Evolutionary conservation across 2,888 invertebrate genomes (phyloP), one percentile per base, ranked within the genome.

Genomic region (Ptilodon capucinus): DNA sequence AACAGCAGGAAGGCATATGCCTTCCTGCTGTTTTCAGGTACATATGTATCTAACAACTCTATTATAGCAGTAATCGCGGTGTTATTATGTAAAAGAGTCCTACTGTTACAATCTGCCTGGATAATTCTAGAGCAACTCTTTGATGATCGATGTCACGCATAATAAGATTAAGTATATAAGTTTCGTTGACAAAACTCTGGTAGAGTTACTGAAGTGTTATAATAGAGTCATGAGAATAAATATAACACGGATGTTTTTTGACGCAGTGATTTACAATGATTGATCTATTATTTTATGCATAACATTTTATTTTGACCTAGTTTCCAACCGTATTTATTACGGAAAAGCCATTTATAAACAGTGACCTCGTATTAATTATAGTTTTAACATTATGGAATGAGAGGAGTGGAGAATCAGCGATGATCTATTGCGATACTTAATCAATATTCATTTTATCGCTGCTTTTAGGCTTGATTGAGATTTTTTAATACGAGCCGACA

Each of bases 391-490:
- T 18, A 55, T 41, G 14, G 8, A n/a, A 45, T 40, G 45, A 49
- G 50, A 41, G 48, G 39, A 47, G 44, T 42, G 21, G 46, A 40
- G 61, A 58, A 68, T 42, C 42, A 40, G 40, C 44, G 45, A 48
- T 40, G 42, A 47, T 59, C 58, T 54, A 54, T 14, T 39, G 25
- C 28, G 8, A 35, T 44, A 40, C 62, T 68, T 61, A 64, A 65
- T 65, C 62, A 65, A 57, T 30, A 35, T 17, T 39, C 39, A 19
- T 39, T 6, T n/a, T 19, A 21, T 18, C 48, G 57, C 54, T 54
- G 55, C 36, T 43, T 64, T 52, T 64, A 61, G 61, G 64, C 71
- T 65, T 74, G 56, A 73, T 75, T 73, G 71, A 67, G 70, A 57
- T 71, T 71, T 71, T 32, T 14, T n/a, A n/a, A n/a, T 2, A 28